Evolutionary conservation across 2,888 invertebrate species (phyloP).

Genomic region (Tenthredo livida): DNA sequence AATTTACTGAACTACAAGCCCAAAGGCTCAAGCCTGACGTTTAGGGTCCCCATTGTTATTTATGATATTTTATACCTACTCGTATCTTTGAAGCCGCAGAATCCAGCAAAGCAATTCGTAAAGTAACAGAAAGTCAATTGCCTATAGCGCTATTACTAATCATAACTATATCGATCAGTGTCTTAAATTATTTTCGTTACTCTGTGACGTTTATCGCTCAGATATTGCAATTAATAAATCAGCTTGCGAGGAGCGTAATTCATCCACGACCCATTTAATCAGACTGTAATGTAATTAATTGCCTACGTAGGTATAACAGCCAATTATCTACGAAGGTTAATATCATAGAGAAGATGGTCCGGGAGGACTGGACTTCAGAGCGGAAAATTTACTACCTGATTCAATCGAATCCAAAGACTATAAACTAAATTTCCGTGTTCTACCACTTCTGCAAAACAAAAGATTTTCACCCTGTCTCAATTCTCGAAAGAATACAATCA

Average conservation of each 20-base stretch:
- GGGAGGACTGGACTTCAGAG: neutral
- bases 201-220: neutral
- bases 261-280: neutral
- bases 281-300: neutral
- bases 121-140: neutral
- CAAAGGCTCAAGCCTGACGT: neutral
- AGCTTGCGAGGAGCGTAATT: neutral
- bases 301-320: neutral
- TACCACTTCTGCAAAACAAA: neutral
- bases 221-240: neutral
- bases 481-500: neutral
- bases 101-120: neutral
- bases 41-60: conserved; percentile 3
- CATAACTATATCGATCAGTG: neutral
- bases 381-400: neutral
- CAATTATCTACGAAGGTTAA: neutral
- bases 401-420: neutral
- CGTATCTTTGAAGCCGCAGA: neutral
- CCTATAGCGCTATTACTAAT: neutral
- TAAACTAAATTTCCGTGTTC: neutral
- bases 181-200: neutral
- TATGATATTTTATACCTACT: neutral
- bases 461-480: neutral
- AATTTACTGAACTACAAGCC: conserved; percentile 27
- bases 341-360: neutral